phyloP scores from a whole-genome alignment of 2,113 vertebrate genomes.

The Calypte anna region DNA sequence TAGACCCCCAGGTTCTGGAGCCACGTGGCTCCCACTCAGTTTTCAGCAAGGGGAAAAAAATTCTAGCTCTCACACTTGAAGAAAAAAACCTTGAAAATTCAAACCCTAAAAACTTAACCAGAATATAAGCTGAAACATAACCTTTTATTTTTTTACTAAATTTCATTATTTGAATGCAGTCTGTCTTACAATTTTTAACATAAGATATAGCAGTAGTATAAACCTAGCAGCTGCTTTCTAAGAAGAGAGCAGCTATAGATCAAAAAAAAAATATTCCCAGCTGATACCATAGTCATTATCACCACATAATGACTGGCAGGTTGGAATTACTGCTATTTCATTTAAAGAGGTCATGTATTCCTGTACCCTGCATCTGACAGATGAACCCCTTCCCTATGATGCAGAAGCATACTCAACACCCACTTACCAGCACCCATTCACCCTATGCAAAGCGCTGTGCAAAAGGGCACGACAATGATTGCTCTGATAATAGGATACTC shows the following conservation, averaged over 20 bases:
- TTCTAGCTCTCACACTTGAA: neutral
- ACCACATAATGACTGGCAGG: conserved; percentile 22
- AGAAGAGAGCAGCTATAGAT: conserved; percentile 7
- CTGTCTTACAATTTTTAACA: neutral
- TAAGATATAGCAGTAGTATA: neutral
- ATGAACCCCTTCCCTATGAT: neutral
- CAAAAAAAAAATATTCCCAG: conserved; percentile 51
- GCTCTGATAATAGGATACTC: accelerated
- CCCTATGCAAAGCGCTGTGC: neutral
- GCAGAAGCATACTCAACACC: neutral
- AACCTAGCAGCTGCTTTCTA: conserved; percentile 23
- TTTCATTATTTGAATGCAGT: neutral
- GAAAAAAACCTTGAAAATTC: neutral
- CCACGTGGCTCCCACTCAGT: neutral
- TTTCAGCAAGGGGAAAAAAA: neutral
- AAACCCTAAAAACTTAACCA: neutral
- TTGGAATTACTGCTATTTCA: conserved; percentile 23
- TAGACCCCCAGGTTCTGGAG: neutral
- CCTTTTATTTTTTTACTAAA: neutral
- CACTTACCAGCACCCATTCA: neutral
- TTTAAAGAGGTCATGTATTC: neutral
- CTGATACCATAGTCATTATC: conserved; percentile 31
- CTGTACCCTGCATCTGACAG: neutral
- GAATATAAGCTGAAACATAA: neutral
- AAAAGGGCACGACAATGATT: neutral